These are phyloP conservation scores for Blastomussa wellsi DNA, from an alignment of 92 coral and sea anemone genomes.

Conservation along the genomic window DNA sequence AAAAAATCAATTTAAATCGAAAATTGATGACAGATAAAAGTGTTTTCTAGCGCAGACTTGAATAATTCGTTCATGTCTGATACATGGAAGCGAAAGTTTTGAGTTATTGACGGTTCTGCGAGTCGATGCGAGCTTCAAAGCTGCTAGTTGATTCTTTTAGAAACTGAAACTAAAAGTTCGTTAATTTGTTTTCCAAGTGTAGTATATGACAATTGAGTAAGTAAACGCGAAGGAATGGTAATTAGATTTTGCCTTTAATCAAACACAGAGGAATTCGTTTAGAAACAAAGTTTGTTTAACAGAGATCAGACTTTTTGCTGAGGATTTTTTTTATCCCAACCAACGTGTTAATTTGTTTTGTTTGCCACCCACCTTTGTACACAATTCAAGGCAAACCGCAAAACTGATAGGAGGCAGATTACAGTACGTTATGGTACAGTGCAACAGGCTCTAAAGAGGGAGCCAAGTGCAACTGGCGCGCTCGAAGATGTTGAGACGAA, in stretches of 20 bases:
- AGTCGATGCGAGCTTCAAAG: neutral
- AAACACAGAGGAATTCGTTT: neutral
- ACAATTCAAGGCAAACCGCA: slow-evolving; percentile 26
- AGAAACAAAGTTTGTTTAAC: neutral
- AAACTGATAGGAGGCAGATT: slow-evolving; percentile 8
- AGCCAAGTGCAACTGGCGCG: neutral
- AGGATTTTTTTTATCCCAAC: neutral
- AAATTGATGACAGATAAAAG: neutral
- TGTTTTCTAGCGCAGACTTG: neutral
- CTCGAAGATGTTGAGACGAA: neutral
- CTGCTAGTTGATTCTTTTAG: neutral
- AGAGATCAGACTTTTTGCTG: neutral
- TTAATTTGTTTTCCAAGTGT: neutral
- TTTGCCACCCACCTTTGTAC: slow-evolving; percentile 17
- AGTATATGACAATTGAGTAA: neutral
- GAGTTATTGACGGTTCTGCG: neutral
- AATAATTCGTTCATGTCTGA: neutral
- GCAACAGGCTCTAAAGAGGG: neutral
- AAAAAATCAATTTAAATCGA: neutral
- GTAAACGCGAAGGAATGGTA: neutral
- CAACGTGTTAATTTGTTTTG: slow-evolving; percentile 8
- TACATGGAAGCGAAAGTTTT: neutral
- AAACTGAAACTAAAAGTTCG: neutral
- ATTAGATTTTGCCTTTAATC: neutral
- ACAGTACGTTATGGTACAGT: neutral